These are phyloP conservation scores for Oreotrochilus melanogaster DNA, from an alignment of 2,113 vertebrate species.

Conservation along the genomic window DNA sequence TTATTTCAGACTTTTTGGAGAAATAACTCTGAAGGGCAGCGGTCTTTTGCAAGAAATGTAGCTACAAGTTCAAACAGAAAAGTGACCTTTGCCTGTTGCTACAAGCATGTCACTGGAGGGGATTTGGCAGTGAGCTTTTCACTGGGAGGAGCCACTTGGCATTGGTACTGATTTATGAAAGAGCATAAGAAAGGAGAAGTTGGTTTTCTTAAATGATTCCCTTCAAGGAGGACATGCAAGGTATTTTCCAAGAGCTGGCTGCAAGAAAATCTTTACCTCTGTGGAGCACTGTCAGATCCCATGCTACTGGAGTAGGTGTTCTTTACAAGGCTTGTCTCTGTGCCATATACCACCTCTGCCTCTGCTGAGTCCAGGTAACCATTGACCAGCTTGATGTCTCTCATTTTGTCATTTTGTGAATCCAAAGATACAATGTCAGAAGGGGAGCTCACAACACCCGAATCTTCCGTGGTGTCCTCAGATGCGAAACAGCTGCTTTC, in stretches of 20 bases:
- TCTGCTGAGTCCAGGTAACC: constrained; percentile 63
- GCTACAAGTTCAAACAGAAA: constrained; percentile 57
- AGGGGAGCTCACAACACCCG: constrained; percentile 82
- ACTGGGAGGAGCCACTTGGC: constrained; percentile 58
- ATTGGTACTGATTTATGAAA: constrained; percentile 34
- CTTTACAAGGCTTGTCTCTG: neutral
- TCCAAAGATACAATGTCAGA: constrained; percentile 83
- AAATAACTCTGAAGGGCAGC: constrained; percentile 13
- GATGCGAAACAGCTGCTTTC: constrained; percentile 87
- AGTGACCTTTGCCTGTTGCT: constrained; percentile 63
- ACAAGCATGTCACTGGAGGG: constrained; percentile 39
- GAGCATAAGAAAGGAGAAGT: neutral
- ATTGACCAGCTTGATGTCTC: constrained; percentile 66
- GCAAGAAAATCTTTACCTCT: constrained; percentile 61
- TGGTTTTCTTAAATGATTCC: constrained; percentile 24
- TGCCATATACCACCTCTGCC: neutral
- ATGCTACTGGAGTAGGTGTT: constrained; percentile 67
- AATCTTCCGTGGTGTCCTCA: constrained; percentile 88
- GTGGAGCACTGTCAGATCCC: constrained; percentile 60
- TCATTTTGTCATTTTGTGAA: constrained; percentile 80
- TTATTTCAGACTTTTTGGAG: neutral
- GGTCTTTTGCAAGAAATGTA: constrained; percentile 27
- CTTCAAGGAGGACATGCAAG: neutral
- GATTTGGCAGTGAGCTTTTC: constrained; percentile 34
- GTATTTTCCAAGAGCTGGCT: neutral